These are phyloP conservation scores for Xyrauchen texanus DNA, from an alignment of 2,113 vertebrate genomes.

Conservation along the genomic window DNA sequence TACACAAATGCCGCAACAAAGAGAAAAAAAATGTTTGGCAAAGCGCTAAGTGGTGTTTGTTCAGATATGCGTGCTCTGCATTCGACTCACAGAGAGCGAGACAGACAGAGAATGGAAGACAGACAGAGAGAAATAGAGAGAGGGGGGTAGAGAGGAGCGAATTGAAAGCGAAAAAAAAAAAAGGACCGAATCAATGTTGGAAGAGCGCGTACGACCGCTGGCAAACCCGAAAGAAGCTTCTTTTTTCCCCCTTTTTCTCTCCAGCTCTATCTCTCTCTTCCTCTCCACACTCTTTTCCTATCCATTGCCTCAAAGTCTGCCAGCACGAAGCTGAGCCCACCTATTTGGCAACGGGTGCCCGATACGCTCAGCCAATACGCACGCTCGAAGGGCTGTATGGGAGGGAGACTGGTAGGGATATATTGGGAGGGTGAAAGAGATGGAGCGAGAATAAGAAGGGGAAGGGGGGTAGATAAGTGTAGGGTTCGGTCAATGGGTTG, in stretches of 20 bases:
- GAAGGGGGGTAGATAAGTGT: constrained; percentile 49
- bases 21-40: constrained; percentile 72
- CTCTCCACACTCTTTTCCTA: constrained; percentile 86
- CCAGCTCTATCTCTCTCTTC: constrained; percentile 80
- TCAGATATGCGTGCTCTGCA: constrained; percentile 70
- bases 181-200: constrained; percentile 81
- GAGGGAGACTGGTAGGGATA: constrained; percentile 68
- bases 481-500: constrained; percentile 77
- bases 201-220: constrained; percentile 79
- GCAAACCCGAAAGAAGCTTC: constrained; percentile 78
- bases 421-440: constrained; percentile 41
- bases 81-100: constrained; percentile 54
- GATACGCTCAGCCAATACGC: constrained; percentile 85
- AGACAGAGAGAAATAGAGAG: constrained; percentile 64
- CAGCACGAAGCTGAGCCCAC: constrained; percentile 84
- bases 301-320: constrained; percentile 88
- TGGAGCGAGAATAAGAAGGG: not conserved
- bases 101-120: constrained; percentile 55
- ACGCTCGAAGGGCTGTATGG: constrained; percentile 78
- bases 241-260: constrained; percentile 78
- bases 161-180: constrained; percentile 70
- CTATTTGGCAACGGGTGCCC: constrained; percentile 88
- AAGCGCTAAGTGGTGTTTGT: constrained; percentile 73
- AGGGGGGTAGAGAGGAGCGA: constrained; percentile 69
- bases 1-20: constrained; percentile 57